phyloP scores from a whole-genome alignment of 2,888 invertebrate species.

The Vannuccia rotundouncinata region DNA sequence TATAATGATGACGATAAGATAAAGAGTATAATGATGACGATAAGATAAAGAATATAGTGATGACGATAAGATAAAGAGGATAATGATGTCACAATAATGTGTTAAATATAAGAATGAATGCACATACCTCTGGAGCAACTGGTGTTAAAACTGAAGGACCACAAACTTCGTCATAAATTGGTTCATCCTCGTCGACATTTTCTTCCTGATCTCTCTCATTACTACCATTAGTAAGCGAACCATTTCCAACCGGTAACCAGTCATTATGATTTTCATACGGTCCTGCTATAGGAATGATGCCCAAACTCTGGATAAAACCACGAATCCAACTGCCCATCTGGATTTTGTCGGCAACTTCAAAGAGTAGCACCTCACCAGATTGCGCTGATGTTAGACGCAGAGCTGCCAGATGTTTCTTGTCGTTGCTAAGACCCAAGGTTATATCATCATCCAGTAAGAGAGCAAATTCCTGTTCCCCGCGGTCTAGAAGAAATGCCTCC shows the following conservation, averaged over 20 bases:
- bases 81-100: too few relatives aligned
- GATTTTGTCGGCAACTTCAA: slow-evolving; percentile 37
- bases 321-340: slow-evolving; percentile 38
- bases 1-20: too few relatives aligned
- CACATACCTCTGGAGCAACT: not conserved
- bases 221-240: not conserved
- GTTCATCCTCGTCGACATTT: slow-evolving; percentile 4
- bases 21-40: too few relatives aligned
- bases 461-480: slow-evolving; percentile 20
- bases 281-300: slow-evolving; percentile 18
- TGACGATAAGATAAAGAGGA: too few relatives aligned
- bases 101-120: too few relatives aligned
- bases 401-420: slow-evolving; percentile 37
- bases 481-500: slow-evolving; percentile 27
- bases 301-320: slow-evolving; percentile 36
- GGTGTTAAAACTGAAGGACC: not conserved
- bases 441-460: slow-evolving; percentile 9
- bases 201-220: not conserved
- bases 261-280: not conserved
- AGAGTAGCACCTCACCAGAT: slow-evolving; percentile 28
- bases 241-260: not conserved
- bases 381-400: slow-evolving; percentile 24
- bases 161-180: not conserved
- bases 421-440: slow-evolving; percentile 35
- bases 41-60: too few relatives aligned